phyloP scores from a whole-genome alignment of 2,888 invertebrate genomes.

The Dexiosoma caninum region DNA sequence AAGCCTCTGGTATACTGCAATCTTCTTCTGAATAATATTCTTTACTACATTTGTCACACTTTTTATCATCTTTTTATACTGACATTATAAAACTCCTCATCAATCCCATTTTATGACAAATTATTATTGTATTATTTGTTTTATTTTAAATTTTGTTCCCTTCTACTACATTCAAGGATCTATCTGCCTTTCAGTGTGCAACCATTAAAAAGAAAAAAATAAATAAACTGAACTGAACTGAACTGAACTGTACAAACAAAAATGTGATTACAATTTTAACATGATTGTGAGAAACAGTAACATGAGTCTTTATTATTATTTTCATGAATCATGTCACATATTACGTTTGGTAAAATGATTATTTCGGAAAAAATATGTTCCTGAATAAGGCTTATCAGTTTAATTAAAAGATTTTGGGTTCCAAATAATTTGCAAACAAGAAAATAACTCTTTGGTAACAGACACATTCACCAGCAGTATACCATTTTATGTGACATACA shows the following conservation, averaged over 20 bases:
- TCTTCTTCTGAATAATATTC: background rate
- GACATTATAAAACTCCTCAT: constrained; percentile 28
- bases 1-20: background rate
- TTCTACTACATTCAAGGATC: background rate
- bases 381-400: background rate
- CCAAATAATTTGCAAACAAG: background rate
- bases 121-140: constrained; percentile 2
- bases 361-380: background rate
- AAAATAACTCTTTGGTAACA: background rate
- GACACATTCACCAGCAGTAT: background rate
- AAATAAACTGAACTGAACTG: background rate
- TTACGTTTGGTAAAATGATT: background rate
- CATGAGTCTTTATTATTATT: constrained; percentile 4
- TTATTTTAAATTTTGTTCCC: background rate
- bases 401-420: constrained; percentile 18
- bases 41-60: background rate
- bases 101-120: constrained; percentile 53
- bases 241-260: background rate
- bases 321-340: constrained; percentile 3
- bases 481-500: too few species aligned
- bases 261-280: constrained; percentile 21
- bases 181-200: background rate
- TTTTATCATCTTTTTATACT: constrained; percentile 17
- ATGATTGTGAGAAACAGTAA: constrained; percentile 16
- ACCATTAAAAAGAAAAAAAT: background rate